A percentile compares a stretch with the other conserved stretches of the same genome.
Conservation (phyloP, 2,888 invertebrate species). For the Empis stercorea region DNA sequence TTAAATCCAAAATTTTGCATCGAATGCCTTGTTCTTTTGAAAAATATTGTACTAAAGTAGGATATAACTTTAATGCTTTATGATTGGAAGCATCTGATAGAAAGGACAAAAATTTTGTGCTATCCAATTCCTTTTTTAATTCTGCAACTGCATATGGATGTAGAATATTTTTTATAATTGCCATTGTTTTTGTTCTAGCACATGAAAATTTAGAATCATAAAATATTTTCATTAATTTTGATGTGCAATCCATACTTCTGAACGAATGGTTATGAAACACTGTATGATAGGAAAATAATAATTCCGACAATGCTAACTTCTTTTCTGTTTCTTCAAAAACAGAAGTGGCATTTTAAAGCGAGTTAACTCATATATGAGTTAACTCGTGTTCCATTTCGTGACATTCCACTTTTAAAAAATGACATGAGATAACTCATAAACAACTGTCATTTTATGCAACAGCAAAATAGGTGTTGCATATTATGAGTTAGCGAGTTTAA, state of each 20-base stretch:
- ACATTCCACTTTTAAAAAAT: too few relatives aligned
- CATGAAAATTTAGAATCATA: background rate
- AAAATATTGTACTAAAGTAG: background rate
- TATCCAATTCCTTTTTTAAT: slow-evolving; percentile 2
- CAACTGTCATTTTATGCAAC: too few relatives aligned
- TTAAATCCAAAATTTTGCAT: background rate
- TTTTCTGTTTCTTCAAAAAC: background rate
- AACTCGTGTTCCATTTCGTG: too few relatives aligned
- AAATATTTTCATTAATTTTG: background rate
- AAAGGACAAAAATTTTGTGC: slow-evolving; percentile 3
- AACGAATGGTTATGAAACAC: background rate
- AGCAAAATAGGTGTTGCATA: too few relatives aligned
- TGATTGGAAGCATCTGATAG: background rate
- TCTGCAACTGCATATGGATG: background rate
- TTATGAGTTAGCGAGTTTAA: too few relatives aligned
- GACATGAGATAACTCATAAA: too few relatives aligned
- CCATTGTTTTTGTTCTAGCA: background rate
- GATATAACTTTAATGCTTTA: background rate
- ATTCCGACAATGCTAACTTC: background rate
- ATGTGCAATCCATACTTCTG: background rate
- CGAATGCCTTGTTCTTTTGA: background rate
- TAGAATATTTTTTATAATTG: background rate
- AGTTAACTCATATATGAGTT: too few relatives aligned
- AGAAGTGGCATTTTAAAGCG: too few relatives aligned
- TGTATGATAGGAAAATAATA: background rate